A percentile compares a stretch with the other conserved stretches of the same genome.
These are phyloP conservation scores for Lagorchestes hirsutus DNA, from an alignment of 2,797 vertebrate genomes.

Conservation along the genomic window DNA sequence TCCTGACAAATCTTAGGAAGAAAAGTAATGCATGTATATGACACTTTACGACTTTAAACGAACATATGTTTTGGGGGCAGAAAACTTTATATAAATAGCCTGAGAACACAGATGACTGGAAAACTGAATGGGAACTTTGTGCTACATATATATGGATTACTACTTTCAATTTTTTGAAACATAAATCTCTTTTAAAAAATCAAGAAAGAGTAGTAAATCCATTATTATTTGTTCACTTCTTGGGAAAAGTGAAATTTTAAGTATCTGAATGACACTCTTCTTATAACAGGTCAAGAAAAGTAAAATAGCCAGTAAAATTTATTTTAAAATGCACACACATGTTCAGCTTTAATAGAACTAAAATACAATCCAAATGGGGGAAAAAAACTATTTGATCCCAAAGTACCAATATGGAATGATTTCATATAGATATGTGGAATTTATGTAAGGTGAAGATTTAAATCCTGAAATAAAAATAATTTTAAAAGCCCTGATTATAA, in stretches of 20 bases:
- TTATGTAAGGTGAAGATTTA: conserved; percentile 8
- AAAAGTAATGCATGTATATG: background rate
- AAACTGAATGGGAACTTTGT: background rate
- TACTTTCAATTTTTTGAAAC: background rate
- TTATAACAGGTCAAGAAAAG: conserved; percentile 1
- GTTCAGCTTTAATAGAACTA: conserved; percentile 68
- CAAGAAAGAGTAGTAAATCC: background rate
- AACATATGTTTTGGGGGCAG: background rate
- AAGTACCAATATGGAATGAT: conserved; percentile 28
- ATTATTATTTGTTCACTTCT: fast-evolving
- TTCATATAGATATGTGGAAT: background rate
- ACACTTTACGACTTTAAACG: background rate
- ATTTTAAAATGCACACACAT: conserved; percentile 78
- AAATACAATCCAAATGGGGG: conserved; percentile 59
- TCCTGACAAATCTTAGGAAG: background rate
- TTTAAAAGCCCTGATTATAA: background rate
- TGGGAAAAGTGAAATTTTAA: background rate
- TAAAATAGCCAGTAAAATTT: conserved; percentile 71
- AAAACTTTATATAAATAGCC: background rate
- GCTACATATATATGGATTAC: background rate
- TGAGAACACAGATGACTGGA: fast-evolving
- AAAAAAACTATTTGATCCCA: conserved; percentile 55
- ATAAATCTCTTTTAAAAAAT: background rate
- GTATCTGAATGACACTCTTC: background rate
- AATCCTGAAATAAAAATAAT: conserved; percentile 2